Evolutionary conservation across 2,888 invertebrate species (phyloP), one percentile per base, ranked within the genome.

Genomic region (Cartodere bifasciata): DNA sequence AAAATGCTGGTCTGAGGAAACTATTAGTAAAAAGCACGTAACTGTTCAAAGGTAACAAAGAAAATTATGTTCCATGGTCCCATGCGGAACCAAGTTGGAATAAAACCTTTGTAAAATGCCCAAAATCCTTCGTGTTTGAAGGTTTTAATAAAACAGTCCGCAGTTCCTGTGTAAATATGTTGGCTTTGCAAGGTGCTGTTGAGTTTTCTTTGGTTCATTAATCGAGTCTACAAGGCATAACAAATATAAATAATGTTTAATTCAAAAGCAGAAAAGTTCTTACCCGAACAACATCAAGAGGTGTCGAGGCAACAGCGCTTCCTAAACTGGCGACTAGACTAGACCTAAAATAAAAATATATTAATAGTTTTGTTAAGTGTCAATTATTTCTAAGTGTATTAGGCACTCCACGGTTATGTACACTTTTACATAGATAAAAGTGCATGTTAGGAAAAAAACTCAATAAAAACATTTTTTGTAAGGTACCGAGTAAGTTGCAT

Each of bases 31-130:
- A n/a, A n/a, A n/a, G n/a, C n/a, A n/a, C n/a, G n/a, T n/a, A 92
- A 68, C 58, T 90, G 88, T 59, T 92, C 92, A 60, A 88, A 92
- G 5, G 86, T 83, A 53, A 91, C 72, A 63, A 92, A 92, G 67
- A 92, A 92, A 55, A 92, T 91, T 42, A 94, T 81, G 65, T 92
- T 92, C 92, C 92, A 94, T 4, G 94, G 92, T 0, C 92, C 92
- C 80, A 94, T 86, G 43, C 92, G 72, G 44, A 94, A 70, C 81
- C 87, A 85, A 13, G 91, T 88, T n/a, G 94, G 94, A 42, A 92
- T 68, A 62, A 94, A 92, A 14, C 92, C 94, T 67, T 90, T 91
- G 64, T 94, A 94, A 32, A 94, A 67, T 16, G 92, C 91, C 47
- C 70, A 60, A 41, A 83, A 62, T 3, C 94, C 92, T 63, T 94